phyloP scores from a whole-genome alignment of 1,140 invertebrate genomes.

The Amphibalanus amphitrite region DNA sequence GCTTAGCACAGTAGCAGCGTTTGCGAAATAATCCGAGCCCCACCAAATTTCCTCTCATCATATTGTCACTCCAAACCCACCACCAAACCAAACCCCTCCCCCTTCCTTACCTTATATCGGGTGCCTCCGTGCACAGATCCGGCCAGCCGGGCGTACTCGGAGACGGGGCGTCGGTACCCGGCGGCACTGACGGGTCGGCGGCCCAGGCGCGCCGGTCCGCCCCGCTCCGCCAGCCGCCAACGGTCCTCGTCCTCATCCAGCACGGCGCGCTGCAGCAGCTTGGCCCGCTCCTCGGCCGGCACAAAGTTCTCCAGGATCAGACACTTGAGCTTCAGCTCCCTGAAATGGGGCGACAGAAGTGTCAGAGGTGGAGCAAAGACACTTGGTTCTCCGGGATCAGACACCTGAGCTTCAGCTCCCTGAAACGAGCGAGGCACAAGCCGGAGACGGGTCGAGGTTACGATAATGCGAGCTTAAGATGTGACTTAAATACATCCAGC shows the following conservation, averaged over 20 bases:
- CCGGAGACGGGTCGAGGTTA: too few species aligned
- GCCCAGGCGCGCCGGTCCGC: slow-evolving; percentile 25
- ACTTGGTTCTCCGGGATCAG: too few species aligned
- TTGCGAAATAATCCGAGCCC: too few species aligned
- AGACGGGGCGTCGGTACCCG: slow-evolving; percentile 45
- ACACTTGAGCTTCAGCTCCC: slow-evolving; percentile 56
- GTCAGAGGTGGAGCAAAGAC: too few species aligned
- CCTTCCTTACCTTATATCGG: slow-evolving; percentile 29
- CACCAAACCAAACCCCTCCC: too few species aligned
- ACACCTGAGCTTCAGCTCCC: too few species aligned
- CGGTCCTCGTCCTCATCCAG: slow-evolving; percentile 80
- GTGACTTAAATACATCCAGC: too few species aligned
- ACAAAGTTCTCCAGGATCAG: slow-evolving; percentile 95
- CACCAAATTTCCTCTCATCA: too few species aligned
- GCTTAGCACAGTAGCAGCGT: too few species aligned
- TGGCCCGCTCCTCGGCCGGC: slow-evolving; percentile 68
- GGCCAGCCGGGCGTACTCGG: slow-evolving; percentile 49
- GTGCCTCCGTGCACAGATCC: slow-evolving; percentile 36
- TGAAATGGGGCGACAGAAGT: too few species aligned
- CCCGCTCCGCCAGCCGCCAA: slow-evolving; percentile 41
- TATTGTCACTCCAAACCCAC: slow-evolving; percentile 47
- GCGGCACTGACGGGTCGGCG: slow-evolving; percentile 44
- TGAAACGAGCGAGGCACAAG: too few species aligned
- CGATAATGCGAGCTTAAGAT: too few species aligned
- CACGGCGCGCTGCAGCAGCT: slow-evolving; percentile 49